Conservation (phyloP, 1,140 invertebrate species). For the Phortica variegata region DNA sequence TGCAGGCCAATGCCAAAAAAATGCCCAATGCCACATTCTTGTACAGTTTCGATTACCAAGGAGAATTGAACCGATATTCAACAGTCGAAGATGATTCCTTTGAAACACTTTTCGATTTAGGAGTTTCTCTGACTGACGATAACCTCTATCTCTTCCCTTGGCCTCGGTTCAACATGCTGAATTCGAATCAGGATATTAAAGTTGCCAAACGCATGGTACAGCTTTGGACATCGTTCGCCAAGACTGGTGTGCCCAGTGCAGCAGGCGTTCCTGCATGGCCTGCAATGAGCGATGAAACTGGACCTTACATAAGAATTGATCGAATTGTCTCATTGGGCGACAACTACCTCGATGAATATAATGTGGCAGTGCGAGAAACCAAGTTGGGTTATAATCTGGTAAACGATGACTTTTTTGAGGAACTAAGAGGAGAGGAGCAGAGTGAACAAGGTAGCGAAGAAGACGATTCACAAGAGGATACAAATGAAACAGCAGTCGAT, state of each 20-base stretch:
- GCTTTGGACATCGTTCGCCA: conserved; percentile 50
- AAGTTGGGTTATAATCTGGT: conserved; percentile 39
- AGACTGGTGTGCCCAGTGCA: conserved; percentile 34
- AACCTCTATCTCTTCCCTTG: conserved; percentile 57
- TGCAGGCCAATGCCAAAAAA: conserved; percentile 51
- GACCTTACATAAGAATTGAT: conserved; percentile 46
- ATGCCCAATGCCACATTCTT: conserved; percentile 45
- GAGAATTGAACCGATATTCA: conserved; percentile 43
- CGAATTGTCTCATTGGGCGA: conserved; percentile 36
- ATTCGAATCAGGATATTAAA: conserved; percentile 43
- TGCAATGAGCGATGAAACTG: conserved; percentile 40
- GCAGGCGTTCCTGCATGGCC: conserved; percentile 36
- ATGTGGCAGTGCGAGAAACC: conserved; percentile 33
- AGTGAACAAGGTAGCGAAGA: conserved; percentile 18
- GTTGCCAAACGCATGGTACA: conserved; percentile 43
- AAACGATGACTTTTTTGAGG: conserved; percentile 46
- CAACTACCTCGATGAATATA: conserved; percentile 49
- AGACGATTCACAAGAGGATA: conserved; percentile 10
- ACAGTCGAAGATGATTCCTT: conserved; percentile 23
- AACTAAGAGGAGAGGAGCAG: not conserved
- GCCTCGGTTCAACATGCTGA: conserved; percentile 33
- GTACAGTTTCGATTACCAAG: conserved; percentile 50
- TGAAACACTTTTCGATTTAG: conserved; percentile 47
- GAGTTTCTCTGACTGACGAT: conserved; percentile 50
- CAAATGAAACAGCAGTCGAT: conserved; percentile 5